phyloP scores from a whole-genome alignment of 1,140 invertebrate genomes.

The Zophobas morio region DNA sequence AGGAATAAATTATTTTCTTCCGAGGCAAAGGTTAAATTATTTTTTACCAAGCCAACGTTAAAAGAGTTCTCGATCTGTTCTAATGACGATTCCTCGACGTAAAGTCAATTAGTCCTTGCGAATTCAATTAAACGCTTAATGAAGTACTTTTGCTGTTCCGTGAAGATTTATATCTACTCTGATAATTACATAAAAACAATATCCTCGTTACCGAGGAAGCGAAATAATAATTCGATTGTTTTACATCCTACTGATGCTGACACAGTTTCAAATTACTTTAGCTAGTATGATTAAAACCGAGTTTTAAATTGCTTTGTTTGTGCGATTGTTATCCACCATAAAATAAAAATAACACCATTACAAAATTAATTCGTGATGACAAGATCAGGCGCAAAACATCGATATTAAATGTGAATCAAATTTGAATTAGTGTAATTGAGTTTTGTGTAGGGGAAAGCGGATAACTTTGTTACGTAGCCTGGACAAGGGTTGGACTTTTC shows the following conservation, averaged over 20 bases:
- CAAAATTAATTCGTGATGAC: constrained; percentile 53
- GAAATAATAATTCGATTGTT: constrained; percentile 48
- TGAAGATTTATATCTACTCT: constrained; percentile 49
- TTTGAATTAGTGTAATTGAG: constrained; percentile 55
- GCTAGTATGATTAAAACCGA: constrained; percentile 31
- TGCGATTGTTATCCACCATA: constrained; percentile 1
- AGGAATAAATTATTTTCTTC: constrained; percentile 23
- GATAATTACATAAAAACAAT: constrained; percentile 50
- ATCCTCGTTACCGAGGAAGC: constrained; percentile 45
- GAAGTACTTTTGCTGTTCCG: constrained; percentile 47
- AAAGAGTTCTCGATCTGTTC: constrained; percentile 38
- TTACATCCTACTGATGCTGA: constrained; percentile 37
- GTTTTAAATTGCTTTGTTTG: constrained; percentile 34
- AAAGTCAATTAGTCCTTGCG: constrained; percentile 50
- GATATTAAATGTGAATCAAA: constrained; percentile 58
- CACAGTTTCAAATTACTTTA: constrained; percentile 42
- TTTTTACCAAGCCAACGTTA: constrained; percentile 30
- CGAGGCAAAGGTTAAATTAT: constrained; percentile 33
- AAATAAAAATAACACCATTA: constrained; percentile 53
- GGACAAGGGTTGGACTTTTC: constrained; percentile 42
- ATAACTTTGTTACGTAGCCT: constrained; percentile 51
- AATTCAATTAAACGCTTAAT: constrained; percentile 52
- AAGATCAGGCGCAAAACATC: constrained; percentile 53
- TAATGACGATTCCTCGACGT: constrained; percentile 48
- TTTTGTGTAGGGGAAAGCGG: constrained; percentile 50